Percentiles rank a stretch among this genome's conserved stretches.
These are phyloP conservation scores for Malurus alboscapulatus DNA, from an alignment of 2,113 vertebrate species.

Conservation along the genomic window DNA sequence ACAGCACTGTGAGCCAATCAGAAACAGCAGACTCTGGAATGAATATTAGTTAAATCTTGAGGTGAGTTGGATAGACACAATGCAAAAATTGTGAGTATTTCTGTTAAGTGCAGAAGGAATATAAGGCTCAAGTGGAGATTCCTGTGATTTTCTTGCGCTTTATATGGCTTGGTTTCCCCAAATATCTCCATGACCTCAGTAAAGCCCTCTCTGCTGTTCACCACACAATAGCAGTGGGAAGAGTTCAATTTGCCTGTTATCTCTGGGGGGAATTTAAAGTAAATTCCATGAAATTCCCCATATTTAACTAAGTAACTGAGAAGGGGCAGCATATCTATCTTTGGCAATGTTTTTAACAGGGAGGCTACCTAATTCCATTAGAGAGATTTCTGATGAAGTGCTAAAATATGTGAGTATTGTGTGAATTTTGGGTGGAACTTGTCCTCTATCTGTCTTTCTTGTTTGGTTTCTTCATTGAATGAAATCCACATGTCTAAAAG, in stretches of 20 bases:
- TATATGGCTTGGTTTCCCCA: neutral
- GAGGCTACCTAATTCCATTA: neutral
- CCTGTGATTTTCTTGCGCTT: neutral
- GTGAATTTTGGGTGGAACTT: neutral
- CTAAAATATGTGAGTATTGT: neutral
- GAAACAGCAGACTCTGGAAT: neutral
- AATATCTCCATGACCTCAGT: neutral
- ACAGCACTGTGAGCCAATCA: neutral
- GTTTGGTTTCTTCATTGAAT: neutral
- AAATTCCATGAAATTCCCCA: neutral
- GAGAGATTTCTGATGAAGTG: neutral
- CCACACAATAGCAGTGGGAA: neutral
- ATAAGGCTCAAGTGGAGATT: neutral
- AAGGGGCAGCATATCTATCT: neutral
- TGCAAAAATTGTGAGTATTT: neutral
- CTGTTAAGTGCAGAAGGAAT: neutral
- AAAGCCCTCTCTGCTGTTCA: neutral
- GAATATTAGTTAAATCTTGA: neutral
- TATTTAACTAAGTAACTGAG: neutral
- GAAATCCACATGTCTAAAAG: neutral
- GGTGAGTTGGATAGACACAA: neutral
- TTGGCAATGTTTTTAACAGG: neutral
- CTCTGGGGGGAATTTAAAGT: neutral
- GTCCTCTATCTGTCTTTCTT: neutral
- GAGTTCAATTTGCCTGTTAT: neutral